Evolutionary conservation across 2,113 vertebrate genomes (phyloP), one percentile per base, ranked within the genome.

Genomic region (Siniperca knerii): DNA sequence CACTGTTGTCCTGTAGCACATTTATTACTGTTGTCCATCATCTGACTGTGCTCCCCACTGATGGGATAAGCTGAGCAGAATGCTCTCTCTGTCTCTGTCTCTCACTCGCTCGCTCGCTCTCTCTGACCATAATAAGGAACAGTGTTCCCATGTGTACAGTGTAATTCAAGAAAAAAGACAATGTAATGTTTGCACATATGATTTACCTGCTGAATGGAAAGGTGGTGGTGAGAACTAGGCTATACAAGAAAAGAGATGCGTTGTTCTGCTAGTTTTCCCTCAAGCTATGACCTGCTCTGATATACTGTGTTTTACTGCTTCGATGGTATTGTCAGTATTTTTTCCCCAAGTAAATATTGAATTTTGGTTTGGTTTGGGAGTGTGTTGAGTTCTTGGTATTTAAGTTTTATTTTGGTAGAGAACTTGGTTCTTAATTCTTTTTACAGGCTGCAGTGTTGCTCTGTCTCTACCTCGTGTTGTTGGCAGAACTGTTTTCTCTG

Each of bases 11-110:
- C 90, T 89, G 84, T 75, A 90, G 90, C 93, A 92, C 85, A 92
- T 94, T 92, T 91, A 92, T 91, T 94, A 91, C 83, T 52, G 82
- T 82, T 89, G 88, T 82, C 85, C 89, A 89, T 92, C 90, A 93
- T 90, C 76, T 62, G 58, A 70, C 44, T 83, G 70, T 40, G 71
- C 58, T 80, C 50, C 77, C 60, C 62, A 16, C 75, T 75, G 71
- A 73, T 20, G 75, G 76, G 70, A 82, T 29, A 75, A 78, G 37
- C 80, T n/a, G 72, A 73, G 42, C 81, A 83, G 69, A 77, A 84
- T 40, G 77, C 71, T 16, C 50, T 44, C 69, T 57, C 35, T 46
- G 6, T 37, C 25, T 72, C 57, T 61, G 44, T 76, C n/a, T 82
- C 46, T 78, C 11, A n/a, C 52, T 74, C 23, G 77, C 79, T 73